Evolutionary conservation across 1,140 invertebrate genomes (phyloP).

Genomic region (Antheraea pernyi): DNA sequence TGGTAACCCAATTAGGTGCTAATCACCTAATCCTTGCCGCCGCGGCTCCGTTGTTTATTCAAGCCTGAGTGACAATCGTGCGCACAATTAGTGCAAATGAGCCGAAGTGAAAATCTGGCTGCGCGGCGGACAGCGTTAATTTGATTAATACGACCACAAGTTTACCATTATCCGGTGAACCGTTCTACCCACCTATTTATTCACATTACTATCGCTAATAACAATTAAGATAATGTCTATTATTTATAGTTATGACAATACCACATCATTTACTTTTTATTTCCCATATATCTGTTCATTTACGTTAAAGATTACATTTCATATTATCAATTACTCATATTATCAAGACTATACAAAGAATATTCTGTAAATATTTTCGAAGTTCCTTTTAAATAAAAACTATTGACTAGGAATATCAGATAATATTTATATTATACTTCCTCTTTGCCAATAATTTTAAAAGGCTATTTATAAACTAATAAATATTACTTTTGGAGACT

Average conservation of each 20-base stretch:
- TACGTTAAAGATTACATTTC: too few species aligned
- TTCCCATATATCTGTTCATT: too few species aligned
- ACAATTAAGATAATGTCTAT: constrained; percentile 1
- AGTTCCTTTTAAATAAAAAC: too few species aligned
- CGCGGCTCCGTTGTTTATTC: constrained; percentile 74
- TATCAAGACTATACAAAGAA: too few species aligned
- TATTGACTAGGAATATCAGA: too few species aligned
- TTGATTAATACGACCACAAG: constrained; percentile 70
- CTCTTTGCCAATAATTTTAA: too few species aligned
- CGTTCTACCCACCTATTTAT: constrained; percentile 32
- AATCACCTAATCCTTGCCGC: constrained; percentile 77
- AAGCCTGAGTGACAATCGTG: constrained; percentile 77
- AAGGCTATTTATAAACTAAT: too few species aligned
- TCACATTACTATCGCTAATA: constrained; percentile 5
- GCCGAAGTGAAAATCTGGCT: constrained; percentile 76
- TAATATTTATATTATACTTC: too few species aligned
- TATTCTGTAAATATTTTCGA: too few species aligned
- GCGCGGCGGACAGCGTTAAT: constrained; percentile 52
- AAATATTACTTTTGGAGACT: too few species aligned
- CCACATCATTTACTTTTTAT: too few species aligned
- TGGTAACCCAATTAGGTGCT: constrained; percentile 73
- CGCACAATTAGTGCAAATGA: constrained; percentile 77
- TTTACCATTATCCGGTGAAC: constrained; percentile 51
- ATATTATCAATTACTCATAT: too few species aligned
- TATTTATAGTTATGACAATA: background rate